These are phyloP conservation scores for Arctopsyche grandis DNA, from an alignment of 1,140 invertebrate genomes.

Conservation along the genomic window DNA sequence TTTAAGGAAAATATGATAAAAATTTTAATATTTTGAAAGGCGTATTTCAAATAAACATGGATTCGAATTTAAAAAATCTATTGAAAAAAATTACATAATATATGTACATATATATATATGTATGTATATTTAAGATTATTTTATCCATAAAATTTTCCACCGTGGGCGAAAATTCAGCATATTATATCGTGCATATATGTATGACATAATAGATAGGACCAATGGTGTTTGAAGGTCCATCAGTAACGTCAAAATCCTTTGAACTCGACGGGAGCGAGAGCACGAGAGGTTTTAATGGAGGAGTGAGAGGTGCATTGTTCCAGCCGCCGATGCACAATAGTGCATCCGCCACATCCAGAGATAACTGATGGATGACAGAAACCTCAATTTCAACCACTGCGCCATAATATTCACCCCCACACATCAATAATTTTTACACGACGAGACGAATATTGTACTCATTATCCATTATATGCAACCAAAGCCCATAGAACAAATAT, in stretches of 20 bases:
- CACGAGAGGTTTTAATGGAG: slow-evolving; percentile 63
- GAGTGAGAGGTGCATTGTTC: slow-evolving; percentile 62
- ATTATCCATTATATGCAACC: too few relatives aligned
- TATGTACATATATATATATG: background rate
- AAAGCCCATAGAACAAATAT: background rate
- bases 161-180: background rate
- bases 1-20: too few relatives aligned
- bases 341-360: slow-evolving; percentile 58
- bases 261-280: slow-evolving; percentile 63
- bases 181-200: background rate
- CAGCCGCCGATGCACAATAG: slow-evolving; percentile 63
- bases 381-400: slow-evolving; percentile 16
- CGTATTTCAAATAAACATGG: background rate
- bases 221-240: slow-evolving; percentile 57
- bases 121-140: background rate
- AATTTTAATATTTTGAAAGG: too few relatives aligned
- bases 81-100: background rate
- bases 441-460: background rate
- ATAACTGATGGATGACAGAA: slow-evolving; percentile 43
- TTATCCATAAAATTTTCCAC: background rate
- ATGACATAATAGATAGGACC: background rate
- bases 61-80: background rate
- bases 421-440: background rate
- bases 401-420: background rate
- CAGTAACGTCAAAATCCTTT: slow-evolving; percentile 60